Conservation (phyloP, 2,888 invertebrate species). For the Leucophenga montana region DNA sequence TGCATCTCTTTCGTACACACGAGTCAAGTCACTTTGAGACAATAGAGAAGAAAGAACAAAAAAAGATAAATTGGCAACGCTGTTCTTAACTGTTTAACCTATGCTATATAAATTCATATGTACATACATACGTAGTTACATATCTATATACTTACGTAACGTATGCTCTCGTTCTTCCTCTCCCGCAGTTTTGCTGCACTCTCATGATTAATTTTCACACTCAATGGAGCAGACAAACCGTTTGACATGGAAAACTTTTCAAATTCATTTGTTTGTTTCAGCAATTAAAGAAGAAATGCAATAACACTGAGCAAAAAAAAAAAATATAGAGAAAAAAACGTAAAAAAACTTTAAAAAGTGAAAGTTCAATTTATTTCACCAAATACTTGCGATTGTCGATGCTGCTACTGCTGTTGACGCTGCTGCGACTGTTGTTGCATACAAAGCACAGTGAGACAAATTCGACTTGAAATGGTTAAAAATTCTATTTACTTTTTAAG, state of each 20-base stretch:
- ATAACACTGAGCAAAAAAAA: constrained; percentile 37
- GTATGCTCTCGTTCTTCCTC: not conserved
- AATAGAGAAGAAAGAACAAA: no score
- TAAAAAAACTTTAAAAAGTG: constrained; percentile 53
- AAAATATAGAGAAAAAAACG: constrained; percentile 32
- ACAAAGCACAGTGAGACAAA: constrained; percentile 37
- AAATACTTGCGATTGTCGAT: constrained; percentile 46
- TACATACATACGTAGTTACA: not conserved
- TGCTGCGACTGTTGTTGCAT: constrained; percentile 34
- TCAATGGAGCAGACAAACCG: constrained; percentile 13
- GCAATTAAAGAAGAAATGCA: constrained; percentile 33
- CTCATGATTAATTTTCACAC: constrained; percentile 24
- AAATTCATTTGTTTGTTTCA: constrained; percentile 22
- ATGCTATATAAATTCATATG: no score
- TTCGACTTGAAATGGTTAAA: no score
- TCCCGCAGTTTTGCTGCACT: not conserved
- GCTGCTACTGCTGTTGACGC: constrained; percentile 18
- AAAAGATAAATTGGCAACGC: no score
- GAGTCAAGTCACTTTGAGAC: no score
- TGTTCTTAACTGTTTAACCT: no score
- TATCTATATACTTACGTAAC: not conserved
- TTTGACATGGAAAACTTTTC: constrained; percentile 4
- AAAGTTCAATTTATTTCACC: constrained; percentile 63
- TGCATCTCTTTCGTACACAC: no score
- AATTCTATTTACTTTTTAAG: no score